Evolutionary conservation across 2,888 invertebrate species (phyloP).

Genomic region (Salticus scenicus): DNA sequence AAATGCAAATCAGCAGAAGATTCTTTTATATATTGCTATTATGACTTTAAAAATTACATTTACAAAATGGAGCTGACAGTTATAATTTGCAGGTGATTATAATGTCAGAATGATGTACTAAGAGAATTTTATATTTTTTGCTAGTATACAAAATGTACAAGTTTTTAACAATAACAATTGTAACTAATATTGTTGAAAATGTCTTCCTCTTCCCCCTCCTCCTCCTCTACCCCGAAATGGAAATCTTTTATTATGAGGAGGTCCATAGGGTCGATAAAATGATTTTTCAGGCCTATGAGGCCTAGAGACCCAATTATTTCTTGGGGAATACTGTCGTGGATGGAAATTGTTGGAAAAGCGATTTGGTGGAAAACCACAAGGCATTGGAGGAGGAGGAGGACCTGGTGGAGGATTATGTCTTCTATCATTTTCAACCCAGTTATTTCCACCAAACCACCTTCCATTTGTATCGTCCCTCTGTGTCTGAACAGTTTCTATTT

Average conservation of each 20-base stretch:
- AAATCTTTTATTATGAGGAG: constrained; percentile 41
- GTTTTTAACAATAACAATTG: neutral
- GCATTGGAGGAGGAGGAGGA: neutral
- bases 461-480: constrained; percentile 39
- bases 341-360: constrained; percentile 21
- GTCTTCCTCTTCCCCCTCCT: constrained; percentile 45
- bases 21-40: neutral
- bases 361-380: neutral
- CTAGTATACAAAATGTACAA: constrained; percentile 3
- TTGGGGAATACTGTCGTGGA: constrained; percentile 29
- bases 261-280: constrained; percentile 29
- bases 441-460: constrained; percentile 48
- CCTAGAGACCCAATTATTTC: constrained; percentile 42
- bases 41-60: neutral
- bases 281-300: constrained; percentile 16
- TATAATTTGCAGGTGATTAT: neutral
- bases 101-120: neutral
- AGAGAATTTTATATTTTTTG: neutral
- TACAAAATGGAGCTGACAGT: neutral
- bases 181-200: constrained; percentile 28
- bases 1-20: neutral
- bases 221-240: constrained; percentile 49
- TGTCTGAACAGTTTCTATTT: constrained; percentile 64
- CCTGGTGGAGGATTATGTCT: neutral
- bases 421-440: constrained; percentile 32